Base-by-base conservation (phyloP, 2,797 vertebrate species). In the Knipowitschia caucasica region DNA sequence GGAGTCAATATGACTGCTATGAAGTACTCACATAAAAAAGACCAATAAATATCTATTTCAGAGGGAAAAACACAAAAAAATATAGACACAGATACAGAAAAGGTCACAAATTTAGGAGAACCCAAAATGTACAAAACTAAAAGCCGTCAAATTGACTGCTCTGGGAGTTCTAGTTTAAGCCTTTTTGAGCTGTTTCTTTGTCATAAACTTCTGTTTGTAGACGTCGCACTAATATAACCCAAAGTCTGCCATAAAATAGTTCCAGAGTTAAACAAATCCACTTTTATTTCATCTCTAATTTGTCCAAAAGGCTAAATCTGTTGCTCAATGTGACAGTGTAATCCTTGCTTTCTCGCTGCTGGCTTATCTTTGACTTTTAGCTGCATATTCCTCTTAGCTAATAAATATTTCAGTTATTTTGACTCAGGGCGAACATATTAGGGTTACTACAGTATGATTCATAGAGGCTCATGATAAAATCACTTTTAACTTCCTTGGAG, bases 401-500 rank as follows among this genome's bases (percentile, higher is more conserved):
- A 31, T 47, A 47, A 47, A 47, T 47, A 47, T 47, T 54, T 35
- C 5, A 31, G 14, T 52, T 50, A 45, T 61, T 62, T 58, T 68
- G 31, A 53, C 31, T 50, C 1, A 23, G 23, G 43, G 47, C 12
- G 38, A 23, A 4, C 7, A 17, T 52, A 47, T 36, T 20, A 53
- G 50, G 29, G 51, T 46, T 30, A 51, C 55, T 39, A 39, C 36
- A 3, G 36, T 54, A 9, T 40, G 64, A 71, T 59, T 69, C 64
- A 67, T 59, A 64, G 62, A 46, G 35, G 62, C 58, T 79, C 63
- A 54, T 78, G 72, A 79, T 77, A 62, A 80, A 86, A 83, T 72
- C 72, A 72, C 77, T 79, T 80, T 84, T 75, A 76, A 81, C 58
- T 78, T 66, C 18, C 68, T 53, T 70, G 59, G 62, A 71, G 76